These are phyloP conservation scores for Cryptotis parvus DNA, from an alignment of 2,113 vertebrate species.

Conservation along the genomic window DNA sequence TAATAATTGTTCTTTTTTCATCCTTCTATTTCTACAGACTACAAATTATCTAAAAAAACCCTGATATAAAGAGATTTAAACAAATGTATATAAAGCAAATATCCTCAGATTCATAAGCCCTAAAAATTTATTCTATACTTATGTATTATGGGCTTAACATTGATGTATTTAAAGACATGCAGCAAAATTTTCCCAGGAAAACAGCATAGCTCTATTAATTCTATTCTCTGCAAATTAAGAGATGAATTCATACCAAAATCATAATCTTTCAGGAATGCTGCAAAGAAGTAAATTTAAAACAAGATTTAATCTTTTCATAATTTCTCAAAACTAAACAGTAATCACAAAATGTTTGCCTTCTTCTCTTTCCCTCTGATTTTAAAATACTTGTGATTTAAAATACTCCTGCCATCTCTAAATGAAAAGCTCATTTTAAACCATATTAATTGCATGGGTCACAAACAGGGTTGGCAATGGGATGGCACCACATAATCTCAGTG, in stretches of 20 bases:
- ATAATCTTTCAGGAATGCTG: constrained; percentile 53
- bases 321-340: constrained; percentile 54
- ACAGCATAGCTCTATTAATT: constrained; percentile 58
- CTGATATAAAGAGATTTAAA: constrained; percentile 24
- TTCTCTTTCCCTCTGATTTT: constrained; percentile 40
- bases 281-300: constrained; percentile 61
- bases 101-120: constrained; percentile 28
- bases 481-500: constrained; percentile 29
- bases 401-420: constrained; percentile 27
- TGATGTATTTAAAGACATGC: constrained; percentile 29
- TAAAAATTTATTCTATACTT: constrained; percentile 50
- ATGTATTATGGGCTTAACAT: constrained; percentile 42
- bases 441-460: constrained; percentile 32
- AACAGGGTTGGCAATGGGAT: constrained; percentile 29
- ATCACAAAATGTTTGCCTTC: constrained; percentile 48
- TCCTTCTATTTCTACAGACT: constrained; percentile 20
- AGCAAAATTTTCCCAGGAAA: constrained; percentile 27
- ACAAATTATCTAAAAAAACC: constrained; percentile 59
- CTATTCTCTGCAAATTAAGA: constrained; percentile 51
- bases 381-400: neutral
- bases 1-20: constrained; percentile 50
- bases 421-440: constrained; percentile 56
- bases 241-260: constrained; percentile 55
- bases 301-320: constrained; percentile 38
- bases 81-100: constrained; percentile 55